Base-by-base conservation (phyloP, 2,797 vertebrate species). In the Numenius phaeopus region DNA sequence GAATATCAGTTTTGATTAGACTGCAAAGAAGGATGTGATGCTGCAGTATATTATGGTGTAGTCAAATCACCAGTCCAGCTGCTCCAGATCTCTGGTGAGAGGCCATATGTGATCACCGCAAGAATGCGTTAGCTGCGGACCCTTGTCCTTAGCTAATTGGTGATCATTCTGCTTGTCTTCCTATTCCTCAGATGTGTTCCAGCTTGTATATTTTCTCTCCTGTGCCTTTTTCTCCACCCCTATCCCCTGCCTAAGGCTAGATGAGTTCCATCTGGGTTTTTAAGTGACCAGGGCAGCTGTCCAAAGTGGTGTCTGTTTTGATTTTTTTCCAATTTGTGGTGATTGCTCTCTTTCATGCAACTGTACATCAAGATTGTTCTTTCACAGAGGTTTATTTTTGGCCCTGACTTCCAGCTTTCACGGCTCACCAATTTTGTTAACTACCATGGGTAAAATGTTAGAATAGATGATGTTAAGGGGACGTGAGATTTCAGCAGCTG, bases 221-320 rank as follows among this genome's bases (percentile, higher is more conserved):
- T 3, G 15, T 89, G 78, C 78, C 59, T 75, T 77, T 75, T 84
- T 85, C 66, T 80, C 71, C 61, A 58, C 32, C 58, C 26, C 58
- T 5, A 2, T 77, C 52, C 92, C 44, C 80, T 94, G 72, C 83
- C 78, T 85, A 8, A 57, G 70, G 87, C 89, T 87, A 93, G 83
- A 76, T 83, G 64, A 84, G 46, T 92, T 98, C 97, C 50, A 84
- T 95, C 96, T 98, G 83, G 84, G 69, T 84, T 94, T 72, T 89
- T 91, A 90, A 86, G 83, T 89, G 81, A 94, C 81, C 46, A 40
- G 75, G 87, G 89, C 88, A 93, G 37, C 79, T 92, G 90, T 96
- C 95, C 95, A 97, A 82, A 84, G 46, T 46, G 62, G 77, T 96
- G 90, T 88, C 57, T 87, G 72, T 88, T 96, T 84, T 94, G 87